A percentile compares a stretch with the other conserved stretches of the same genome.
Conservation (phyloP, 2,797 vertebrate genomes). For the Hydrolagus colliei region DNA sequence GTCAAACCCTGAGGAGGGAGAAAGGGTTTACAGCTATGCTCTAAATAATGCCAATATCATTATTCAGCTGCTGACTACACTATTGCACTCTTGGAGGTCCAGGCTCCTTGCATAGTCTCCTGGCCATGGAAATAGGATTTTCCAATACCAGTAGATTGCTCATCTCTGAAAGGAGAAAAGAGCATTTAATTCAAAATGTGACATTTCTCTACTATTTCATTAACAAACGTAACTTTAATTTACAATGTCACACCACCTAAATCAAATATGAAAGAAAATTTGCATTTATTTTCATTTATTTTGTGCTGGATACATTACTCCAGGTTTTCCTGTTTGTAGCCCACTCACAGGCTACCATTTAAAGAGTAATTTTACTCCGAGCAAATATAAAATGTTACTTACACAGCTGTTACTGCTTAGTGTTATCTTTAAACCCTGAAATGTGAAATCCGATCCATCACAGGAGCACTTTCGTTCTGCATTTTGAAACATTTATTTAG, state of each 20-base stretch:
- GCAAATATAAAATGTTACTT: conserved; percentile 4
- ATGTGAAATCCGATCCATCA: conserved; percentile 22
- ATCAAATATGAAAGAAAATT: background rate
- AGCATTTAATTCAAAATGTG: background rate
- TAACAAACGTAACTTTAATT: background rate
- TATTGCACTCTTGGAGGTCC: background rate
- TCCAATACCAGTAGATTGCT: no score
- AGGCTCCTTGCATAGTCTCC: background rate
- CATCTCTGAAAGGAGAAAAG: background rate
- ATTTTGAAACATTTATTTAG: conserved; percentile 27
- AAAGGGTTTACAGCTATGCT: no score
- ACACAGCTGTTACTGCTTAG: conserved; percentile 25
- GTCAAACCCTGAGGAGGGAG: no score
- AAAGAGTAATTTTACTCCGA: background rate
- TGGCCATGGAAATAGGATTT: no score
- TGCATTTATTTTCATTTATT: background rate
- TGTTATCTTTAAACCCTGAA: background rate
- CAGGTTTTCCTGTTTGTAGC: no score
- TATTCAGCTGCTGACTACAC: no score
- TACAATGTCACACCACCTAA: background rate
- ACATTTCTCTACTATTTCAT: background rate
- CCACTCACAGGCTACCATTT: background rate
- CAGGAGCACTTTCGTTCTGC: background rate
- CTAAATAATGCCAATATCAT: no score
- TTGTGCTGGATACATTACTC: background rate